Conservation (phyloP, 2,113 vertebrate species). For the Marcusenius ussheri region DNA sequence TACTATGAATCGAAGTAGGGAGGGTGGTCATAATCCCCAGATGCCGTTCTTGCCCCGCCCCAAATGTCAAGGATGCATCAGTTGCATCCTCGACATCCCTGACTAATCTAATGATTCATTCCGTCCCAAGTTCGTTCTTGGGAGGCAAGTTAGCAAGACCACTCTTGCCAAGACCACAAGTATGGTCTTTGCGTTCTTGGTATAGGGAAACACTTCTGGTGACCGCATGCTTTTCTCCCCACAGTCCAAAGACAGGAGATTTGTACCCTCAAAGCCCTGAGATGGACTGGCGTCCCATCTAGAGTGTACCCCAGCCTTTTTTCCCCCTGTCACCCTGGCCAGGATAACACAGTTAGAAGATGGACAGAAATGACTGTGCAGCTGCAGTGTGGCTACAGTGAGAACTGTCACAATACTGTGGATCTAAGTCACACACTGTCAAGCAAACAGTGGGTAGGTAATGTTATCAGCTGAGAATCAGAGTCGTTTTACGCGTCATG, state of each 20-base stretch:
- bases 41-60: not conserved
- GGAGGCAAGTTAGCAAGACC: not conserved
- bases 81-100: not conserved
- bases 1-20: not conserved
- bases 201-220: not conserved
- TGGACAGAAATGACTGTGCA: not conserved
- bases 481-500: not conserved
- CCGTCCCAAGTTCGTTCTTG: not conserved
- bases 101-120: not conserved
- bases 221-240: not conserved
- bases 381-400: not conserved
- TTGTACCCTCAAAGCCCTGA: not conserved
- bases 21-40: not conserved
- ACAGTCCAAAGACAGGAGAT: not conserved
- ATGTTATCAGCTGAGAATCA: not conserved
- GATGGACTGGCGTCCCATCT: not conserved
- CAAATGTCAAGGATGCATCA: not conserved
- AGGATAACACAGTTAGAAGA: not conserved
- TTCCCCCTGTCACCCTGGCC: not conserved
- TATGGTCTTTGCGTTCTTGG: not conserved
- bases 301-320: not conserved
- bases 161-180: not conserved
- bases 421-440: not conserved
- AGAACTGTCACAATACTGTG: not conserved
- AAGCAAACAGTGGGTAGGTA: not conserved